Percentiles rank a stretch among this genome's conserved stretches.
Evolutionary conservation across 1,140 invertebrate genomes (phyloP).

Genomic region (Thereuonema tuberculata): DNA sequence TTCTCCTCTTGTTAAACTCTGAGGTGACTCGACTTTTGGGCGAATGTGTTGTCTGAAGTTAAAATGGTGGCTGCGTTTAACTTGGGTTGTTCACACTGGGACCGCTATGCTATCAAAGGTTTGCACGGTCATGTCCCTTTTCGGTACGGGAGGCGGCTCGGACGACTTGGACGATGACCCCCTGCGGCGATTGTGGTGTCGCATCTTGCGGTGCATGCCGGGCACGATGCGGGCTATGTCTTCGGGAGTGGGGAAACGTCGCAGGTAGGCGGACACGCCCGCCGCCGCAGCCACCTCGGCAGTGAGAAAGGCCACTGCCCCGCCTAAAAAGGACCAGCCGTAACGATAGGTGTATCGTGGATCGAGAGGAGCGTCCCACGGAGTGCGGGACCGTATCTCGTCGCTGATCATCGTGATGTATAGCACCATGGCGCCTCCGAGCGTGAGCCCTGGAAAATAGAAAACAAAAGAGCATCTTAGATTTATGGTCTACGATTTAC

Average conservation of each 20-base stretch:
- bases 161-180: background rate
- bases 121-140: conserved; percentile 5
- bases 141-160: background rate
- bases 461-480: no score
- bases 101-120: conserved; percentile 7
- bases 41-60: no score
- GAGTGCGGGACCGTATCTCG: background rate
- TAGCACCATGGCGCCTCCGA: background rate
- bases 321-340: conserved; percentile 4
- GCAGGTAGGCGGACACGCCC: conserved; percentile 6
- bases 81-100: background rate
- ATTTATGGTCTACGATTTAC: no score
- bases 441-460: background rate
- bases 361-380: background rate
- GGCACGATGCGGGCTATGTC: conserved; percentile 3
- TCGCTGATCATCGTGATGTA: conserved; percentile 4
- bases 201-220: background rate
- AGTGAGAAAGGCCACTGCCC: background rate
- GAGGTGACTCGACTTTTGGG: no score
- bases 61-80: no score
- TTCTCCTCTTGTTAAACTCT: no score
- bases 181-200: background rate
- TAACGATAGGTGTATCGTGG: background rate
- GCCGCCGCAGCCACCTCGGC: background rate
- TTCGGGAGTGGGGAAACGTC: background rate